phyloP scores from a whole-genome alignment of 2,888 invertebrate genomes.

The Venustoraphidia nigricollis region DNA sequence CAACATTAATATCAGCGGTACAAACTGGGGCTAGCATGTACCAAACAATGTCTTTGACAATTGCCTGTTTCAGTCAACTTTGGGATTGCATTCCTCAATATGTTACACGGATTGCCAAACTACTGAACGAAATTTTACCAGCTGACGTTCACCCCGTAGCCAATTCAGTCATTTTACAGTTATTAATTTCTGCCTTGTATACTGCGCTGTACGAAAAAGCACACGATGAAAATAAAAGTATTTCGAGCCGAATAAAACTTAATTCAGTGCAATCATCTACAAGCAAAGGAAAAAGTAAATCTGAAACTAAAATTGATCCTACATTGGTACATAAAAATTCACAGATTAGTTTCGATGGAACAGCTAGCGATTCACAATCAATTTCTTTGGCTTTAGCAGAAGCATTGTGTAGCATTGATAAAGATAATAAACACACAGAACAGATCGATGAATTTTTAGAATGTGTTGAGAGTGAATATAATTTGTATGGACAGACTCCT shows the following conservation, averaged over 20 bases:
- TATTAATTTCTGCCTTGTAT: slow-evolving; percentile 52
- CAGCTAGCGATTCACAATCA: slow-evolving; percentile 20
- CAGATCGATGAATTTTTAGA: slow-evolving; percentile 49
- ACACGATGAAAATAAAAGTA: slow-evolving; percentile 16
- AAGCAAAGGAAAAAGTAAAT: slow-evolving; percentile 5
- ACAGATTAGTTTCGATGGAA: slow-evolving; percentile 17
- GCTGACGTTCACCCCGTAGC: slow-evolving; percentile 53
- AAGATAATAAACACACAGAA: slow-evolving; percentile 62
- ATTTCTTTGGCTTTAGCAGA: slow-evolving; percentile 60
- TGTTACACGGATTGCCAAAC: slow-evolving; percentile 30
- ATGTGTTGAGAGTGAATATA: slow-evolving; percentile 23
- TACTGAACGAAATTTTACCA: slow-evolving; percentile 54
- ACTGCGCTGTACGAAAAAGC: slow-evolving; percentile 43
- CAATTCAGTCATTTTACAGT: slow-evolving; percentile 54
- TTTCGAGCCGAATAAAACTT: slow-evolving; percentile 13
- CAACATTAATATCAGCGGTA: slow-evolving; percentile 52
- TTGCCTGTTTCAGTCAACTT: slow-evolving; percentile 52
- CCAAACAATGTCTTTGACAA: slow-evolving; percentile 60
- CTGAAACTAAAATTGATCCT: slow-evolving; percentile 1
- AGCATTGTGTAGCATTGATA: slow-evolving; percentile 63
- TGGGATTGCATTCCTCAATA: slow-evolving; percentile 51
- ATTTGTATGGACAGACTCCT: slow-evolving; percentile 17
- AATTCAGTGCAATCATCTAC: slow-evolving; percentile 2
- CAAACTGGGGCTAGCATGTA: slow-evolving; percentile 66
- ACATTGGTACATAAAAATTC: slow-evolving; percentile 13